phyloP scores from a whole-genome alignment of 64 coral and sea anemone species.

The Porites australiensis region DNA sequence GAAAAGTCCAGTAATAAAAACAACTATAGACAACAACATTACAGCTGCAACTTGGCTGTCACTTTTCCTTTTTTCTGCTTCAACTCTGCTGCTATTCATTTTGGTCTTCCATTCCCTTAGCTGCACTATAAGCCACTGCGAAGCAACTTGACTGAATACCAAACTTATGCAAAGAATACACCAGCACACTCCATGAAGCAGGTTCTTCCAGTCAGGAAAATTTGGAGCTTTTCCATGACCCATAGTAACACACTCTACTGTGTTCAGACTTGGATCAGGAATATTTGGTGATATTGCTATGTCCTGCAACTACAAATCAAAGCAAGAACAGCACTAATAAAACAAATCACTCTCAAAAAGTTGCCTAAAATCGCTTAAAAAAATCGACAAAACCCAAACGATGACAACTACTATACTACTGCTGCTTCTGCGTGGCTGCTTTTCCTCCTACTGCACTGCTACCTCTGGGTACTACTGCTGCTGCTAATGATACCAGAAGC shows the following conservation, averaged over 20 bases:
- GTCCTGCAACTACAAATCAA: conserved; percentile 2
- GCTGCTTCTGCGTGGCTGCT: too few relatives aligned
- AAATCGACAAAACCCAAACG: too few relatives aligned
- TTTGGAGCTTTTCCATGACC: background rate
- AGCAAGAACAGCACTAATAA: too few relatives aligned
- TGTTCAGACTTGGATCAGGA: background rate
- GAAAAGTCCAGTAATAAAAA: background rate
- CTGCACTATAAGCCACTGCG: background rate
- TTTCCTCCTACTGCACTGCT: too few relatives aligned
- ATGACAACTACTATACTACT: too few relatives aligned
- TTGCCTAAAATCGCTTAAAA: too few relatives aligned
- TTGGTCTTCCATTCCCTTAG: background rate
- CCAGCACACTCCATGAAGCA: background rate
- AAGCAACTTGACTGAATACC: background rate
- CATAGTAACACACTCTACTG: background rate
- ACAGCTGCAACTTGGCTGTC: background rate
- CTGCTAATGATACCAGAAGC: too few relatives aligned
- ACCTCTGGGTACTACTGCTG: too few relatives aligned
- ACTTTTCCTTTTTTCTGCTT: too few relatives aligned
- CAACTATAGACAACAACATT: background rate
- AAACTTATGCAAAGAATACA: background rate
- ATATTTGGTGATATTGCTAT: background rate
- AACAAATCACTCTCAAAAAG: too few relatives aligned
- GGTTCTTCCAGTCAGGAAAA: background rate
- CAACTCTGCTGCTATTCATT: background rate